A percentile compares a stretch with the other conserved stretches of the same genome.
Conservation (phyloP, 2,888 invertebrate species). For the Eilema caniola region DNA sequence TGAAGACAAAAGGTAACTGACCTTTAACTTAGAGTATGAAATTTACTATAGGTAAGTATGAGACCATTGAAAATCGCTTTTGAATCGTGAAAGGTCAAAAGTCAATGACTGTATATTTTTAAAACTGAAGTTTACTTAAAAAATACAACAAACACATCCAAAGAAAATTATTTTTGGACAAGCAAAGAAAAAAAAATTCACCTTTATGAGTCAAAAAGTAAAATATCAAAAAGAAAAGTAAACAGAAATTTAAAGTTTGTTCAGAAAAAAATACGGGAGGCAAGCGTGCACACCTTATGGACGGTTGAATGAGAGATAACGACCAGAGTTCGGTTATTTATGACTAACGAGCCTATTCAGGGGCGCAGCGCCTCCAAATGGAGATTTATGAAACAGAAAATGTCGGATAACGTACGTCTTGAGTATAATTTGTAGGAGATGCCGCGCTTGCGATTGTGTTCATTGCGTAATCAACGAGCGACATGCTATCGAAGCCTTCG, state of each 20-base stretch:
- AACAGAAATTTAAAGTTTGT: constrained; percentile 64
- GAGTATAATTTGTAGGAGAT: constrained; percentile 71
- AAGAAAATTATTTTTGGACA: background rate
- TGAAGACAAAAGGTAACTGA: background rate
- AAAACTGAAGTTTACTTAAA: background rate
- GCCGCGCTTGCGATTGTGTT: constrained; percentile 40
- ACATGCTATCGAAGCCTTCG: background rate
- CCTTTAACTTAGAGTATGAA: background rate
- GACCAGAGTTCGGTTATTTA: constrained; percentile 84
- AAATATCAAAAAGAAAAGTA: constrained; percentile 44
- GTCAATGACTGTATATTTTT: background rate
- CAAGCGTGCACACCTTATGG: constrained; percentile 64
- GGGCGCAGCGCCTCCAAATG: constrained; percentile 74
- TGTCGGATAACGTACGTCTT: constrained; percentile 77
- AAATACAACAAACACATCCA: background rate
- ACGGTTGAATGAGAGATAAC: constrained; percentile 80
- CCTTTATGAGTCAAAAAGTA: constrained; percentile 35
- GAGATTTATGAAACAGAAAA: constrained; percentile 85
- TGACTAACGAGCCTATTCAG: constrained; percentile 86
- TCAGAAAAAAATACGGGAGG: constrained; percentile 48
- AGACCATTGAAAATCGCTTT: background rate
- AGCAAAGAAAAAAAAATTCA: constrained; percentile 2
- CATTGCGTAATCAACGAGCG: constrained; percentile 33
- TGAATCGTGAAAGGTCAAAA: background rate
- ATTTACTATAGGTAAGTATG: background rate